Evolutionary conservation across 2,113 vertebrate species (phyloP), one percentile per base, ranked within the genome.

Genomic region (Felis catus): DNA sequence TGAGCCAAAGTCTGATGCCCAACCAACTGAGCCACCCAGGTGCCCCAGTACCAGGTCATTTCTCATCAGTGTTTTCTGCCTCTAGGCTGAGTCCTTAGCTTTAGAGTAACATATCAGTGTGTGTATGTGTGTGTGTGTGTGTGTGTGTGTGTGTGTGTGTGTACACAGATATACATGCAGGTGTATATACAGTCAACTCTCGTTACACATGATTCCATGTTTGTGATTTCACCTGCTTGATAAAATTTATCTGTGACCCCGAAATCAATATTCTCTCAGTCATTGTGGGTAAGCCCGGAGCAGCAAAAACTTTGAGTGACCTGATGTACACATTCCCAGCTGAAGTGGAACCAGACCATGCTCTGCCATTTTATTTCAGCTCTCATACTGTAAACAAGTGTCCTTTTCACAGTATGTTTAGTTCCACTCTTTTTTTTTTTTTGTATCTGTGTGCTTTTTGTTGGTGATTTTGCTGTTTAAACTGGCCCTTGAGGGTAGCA

Each of bases 181-280:
- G 27, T 29, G 21, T 79, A 55, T 53, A 63, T 10, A 21, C 23
- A 39, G 23, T 68, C 14, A 1, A 33, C 39, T 33, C 51, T 95
- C 55, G 12, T 16, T 85, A 85, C 21, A 68, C 78, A 91, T 27
- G 55, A 70, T 31, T 66, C 51, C 58, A 10, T 36, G 58, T 63
- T 63, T 61, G 5, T 76, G 61, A 78, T 65, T 74, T 87, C 13
- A 1, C 27, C 45, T 90, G 65, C 45, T 45, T 95, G 63, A 39
- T 88, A 91, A 88, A 89, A 92, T 94, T 19, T 95, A 80, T 66
- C 48, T 76, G 31, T 33, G 36, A 85, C 80, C 51, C 68, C 41
- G 18, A 87, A 94, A 66, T 88, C 74, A 87, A 73, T 53, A 80
- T n/a, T 48, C 48, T 23, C 36, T 78, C 45, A n/a, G 58, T 51